These are phyloP conservation scores for Hemicordylus capensis DNA, from an alignment of 2,113 vertebrate species.

Conservation along the genomic window DNA sequence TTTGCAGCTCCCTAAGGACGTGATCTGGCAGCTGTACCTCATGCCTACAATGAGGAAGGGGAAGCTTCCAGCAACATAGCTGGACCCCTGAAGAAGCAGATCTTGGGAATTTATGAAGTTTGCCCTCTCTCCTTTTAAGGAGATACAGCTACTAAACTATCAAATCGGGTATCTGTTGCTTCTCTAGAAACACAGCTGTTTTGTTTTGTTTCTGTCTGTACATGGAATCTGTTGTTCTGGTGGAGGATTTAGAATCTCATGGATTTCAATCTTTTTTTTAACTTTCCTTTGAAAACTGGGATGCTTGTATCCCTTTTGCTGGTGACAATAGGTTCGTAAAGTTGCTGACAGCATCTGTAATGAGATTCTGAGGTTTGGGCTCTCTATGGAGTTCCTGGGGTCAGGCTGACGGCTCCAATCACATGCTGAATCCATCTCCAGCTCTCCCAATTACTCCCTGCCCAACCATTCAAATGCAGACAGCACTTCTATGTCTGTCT, in stretches of 20 bases:
- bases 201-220: background rate
- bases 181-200: background rate
- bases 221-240: background rate
- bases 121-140: background rate
- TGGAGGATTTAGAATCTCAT: too few relatives aligned
- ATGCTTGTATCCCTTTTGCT: background rate
- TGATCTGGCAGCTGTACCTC: background rate
- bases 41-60: background rate
- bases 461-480: background rate
- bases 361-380: background rate
- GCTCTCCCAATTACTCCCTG: background rate
- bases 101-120: background rate
- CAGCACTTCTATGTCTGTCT: background rate
- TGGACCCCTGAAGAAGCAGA: background rate
- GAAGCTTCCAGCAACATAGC: background rate
- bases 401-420: background rate
- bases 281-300: background rate
- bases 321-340: background rate
- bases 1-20: background rate
- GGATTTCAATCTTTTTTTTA: too few relatives aligned
- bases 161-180: background rate
- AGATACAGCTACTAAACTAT: background rate
- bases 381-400: background rate
- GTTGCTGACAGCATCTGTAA: background rate
- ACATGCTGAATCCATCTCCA: background rate